Percentiles rank a stretch among this genome's conserved stretches.
Conservation (phyloP, 2,888 invertebrate genomes). For the Sesia apiformis region DNA sequence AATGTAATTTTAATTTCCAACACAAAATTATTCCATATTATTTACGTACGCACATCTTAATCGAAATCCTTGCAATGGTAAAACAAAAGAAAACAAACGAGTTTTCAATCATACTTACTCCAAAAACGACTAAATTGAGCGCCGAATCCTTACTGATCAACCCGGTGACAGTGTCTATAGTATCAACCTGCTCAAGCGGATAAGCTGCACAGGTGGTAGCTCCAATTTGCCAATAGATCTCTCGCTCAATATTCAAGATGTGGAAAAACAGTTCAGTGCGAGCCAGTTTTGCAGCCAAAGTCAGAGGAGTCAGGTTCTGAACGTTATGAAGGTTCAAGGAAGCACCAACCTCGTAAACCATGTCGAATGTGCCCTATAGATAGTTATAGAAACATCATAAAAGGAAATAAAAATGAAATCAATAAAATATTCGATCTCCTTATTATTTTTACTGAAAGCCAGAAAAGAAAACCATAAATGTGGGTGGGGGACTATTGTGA, state of each 20-base stretch:
- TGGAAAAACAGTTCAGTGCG: constrained; percentile 97
- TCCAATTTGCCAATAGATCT: constrained; percentile 98
- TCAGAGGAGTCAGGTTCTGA: constrained; percentile 92
- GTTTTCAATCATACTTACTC: constrained; percentile 75
- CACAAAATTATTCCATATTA: too few species aligned
- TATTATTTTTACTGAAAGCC: too few species aligned
- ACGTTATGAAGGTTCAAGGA: constrained; percentile 90
- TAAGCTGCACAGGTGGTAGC: constrained; percentile 98
- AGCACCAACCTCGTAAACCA: constrained; percentile 94
- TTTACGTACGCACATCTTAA: too few species aligned
- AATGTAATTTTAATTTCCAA: too few species aligned
- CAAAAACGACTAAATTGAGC: constrained; percentile 95
- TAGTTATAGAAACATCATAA: too few species aligned
- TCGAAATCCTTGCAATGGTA: too few species aligned
- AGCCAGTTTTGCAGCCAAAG: constrained; percentile 94
- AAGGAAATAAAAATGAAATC: too few species aligned
- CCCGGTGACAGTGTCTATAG: constrained; percentile 92
- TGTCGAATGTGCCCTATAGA: constrained; percentile 89
- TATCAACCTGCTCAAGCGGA: constrained; percentile 95
- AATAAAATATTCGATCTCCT: too few species aligned
- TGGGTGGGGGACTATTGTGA: too few species aligned
- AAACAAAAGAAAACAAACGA: too few species aligned
- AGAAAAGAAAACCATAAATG: too few species aligned
- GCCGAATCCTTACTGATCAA: constrained; percentile 97
- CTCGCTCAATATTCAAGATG: constrained; percentile 95